These are phyloP conservation scores for Erannis defoliaria DNA, from an alignment of 2,888 invertebrate species.

Conservation along the genomic window DNA sequence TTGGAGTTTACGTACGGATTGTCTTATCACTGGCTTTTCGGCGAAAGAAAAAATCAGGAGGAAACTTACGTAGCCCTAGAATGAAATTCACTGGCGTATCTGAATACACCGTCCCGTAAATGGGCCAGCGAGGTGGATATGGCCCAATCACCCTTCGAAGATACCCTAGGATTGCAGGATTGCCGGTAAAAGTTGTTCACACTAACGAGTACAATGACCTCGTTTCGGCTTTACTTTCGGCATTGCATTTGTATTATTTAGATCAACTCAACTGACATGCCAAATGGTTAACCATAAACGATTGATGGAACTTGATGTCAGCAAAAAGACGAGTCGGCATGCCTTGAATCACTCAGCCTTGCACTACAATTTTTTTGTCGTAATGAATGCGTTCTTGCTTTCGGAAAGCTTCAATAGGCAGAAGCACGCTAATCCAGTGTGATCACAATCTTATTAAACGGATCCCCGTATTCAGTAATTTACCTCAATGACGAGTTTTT, in stretches of 20 bases:
- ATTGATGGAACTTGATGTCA: background rate
- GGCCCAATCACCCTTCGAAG: too few relatives aligned
- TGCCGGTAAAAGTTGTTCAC: too few relatives aligned
- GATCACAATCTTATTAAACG: slow-evolving; percentile 19
- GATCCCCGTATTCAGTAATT: slow-evolving; percentile 27
- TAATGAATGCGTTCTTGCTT: slow-evolving; percentile 31
- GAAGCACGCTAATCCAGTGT: slow-evolving; percentile 29
- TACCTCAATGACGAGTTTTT: slow-evolving; percentile 42
- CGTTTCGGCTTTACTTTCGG: too few relatives aligned
- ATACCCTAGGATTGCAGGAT: too few relatives aligned
- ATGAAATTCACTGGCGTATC: too few relatives aligned
- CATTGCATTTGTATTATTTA: background rate
- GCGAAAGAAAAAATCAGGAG: too few relatives aligned
- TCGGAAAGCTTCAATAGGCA: slow-evolving; percentile 33
- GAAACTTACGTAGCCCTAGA: too few relatives aligned
- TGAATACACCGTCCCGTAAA: too few relatives aligned
- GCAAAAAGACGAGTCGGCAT: slow-evolving; percentile 13
- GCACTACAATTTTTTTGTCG: slow-evolving; percentile 28
- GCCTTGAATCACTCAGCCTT: slow-evolving; percentile 22
- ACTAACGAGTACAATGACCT: too few relatives aligned
- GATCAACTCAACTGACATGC: background rate
- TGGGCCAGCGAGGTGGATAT: too few relatives aligned
- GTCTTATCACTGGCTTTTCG: too few relatives aligned
- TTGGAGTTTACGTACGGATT: too few relatives aligned
- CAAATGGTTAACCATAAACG: background rate